Base-by-base conservation (phyloP, 2,113 vertebrate species). In the Rynchops niger region DNA sequence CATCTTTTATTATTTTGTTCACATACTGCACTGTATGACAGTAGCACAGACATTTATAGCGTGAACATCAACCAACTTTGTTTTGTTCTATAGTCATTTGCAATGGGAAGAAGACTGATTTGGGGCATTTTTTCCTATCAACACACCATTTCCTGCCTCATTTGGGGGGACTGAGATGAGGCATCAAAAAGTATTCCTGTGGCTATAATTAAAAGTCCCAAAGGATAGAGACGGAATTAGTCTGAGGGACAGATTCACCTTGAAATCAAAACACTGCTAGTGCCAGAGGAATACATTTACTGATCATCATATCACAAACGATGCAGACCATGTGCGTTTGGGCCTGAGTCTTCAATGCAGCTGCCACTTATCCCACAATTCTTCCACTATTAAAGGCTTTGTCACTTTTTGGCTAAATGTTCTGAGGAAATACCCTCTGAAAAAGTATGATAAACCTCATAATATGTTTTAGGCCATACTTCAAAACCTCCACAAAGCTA, bases 1-100 rank as follows among this genome's bases (percentile, higher is more conserved):
- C 94, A 95, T 91, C 86, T 82, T 97, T 97, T 96, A 97, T 97
- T 97, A 97, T 97, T 97, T 97, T 97, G 96, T 97, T 96, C 96
- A 97, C 90, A 95, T 97, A 86, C 95, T 97, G 91, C 94, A 97
- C 96, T 95, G 94, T 97, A 89, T 97, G 97, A 95, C 96, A 94
- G 94, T 94, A 98, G 97, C 91, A 95, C 82, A 98, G 97, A 97
- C 96, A 96, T 93, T 96, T 97, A 95, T 82, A 97, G 61, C 3
- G 0, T 91, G 96, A 96, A 81, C 96, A 98, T 96, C 95, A 97
- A 91, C 93, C 91, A 96, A 97, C 85, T 95, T 97, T 86, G 66
- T 93, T 95, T 93, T 96, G 67, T 93, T 95, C 86, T 78, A 15
- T 74, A 63, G 78, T 82, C 47, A 52, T 63, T 95, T 96, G 32